Conservation (phyloP, 2,888 invertebrate species). For the Entomobrya multifasciata region DNA sequence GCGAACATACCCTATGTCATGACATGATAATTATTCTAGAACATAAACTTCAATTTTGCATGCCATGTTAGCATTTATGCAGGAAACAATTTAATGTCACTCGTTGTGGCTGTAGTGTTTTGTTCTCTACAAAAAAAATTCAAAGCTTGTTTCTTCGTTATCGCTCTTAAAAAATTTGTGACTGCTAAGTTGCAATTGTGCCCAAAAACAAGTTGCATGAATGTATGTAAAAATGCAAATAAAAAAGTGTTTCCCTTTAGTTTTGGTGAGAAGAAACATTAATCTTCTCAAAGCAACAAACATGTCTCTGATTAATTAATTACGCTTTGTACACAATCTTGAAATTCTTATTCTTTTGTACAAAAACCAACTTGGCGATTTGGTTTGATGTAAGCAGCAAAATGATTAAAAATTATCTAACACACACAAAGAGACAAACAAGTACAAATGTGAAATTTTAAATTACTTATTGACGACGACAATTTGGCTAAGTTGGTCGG, state of each 20-base stretch:
- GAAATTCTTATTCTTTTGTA: constrained; percentile 59
- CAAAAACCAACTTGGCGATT: constrained; percentile 54
- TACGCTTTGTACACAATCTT: constrained; percentile 67
- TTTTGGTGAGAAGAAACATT: constrained; percentile 39
- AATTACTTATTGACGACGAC: not conserved
- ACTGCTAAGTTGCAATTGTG: too few relatives aligned
- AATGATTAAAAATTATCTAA: too few relatives aligned
- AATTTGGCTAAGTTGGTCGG: constrained; percentile 8
- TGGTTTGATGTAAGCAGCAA: too few relatives aligned
- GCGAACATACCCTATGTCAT: not conserved
- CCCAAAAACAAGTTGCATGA: not conserved
- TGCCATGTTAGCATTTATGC: not conserved
- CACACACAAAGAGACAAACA: constrained; percentile 23
- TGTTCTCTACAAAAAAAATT: constrained; percentile 10
- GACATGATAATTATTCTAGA: constrained; percentile 26
- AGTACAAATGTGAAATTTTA: not conserved
- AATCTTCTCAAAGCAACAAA: constrained; percentile 51
- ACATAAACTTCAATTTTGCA: not conserved
- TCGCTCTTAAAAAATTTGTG: not conserved
- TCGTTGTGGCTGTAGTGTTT: too few relatives aligned
- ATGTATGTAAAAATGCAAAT: not conserved
- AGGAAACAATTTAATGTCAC: not conserved
- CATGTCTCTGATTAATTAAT: constrained; percentile 70
- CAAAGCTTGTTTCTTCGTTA: constrained; percentile 23
- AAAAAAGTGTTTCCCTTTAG: constrained; percentile 4